Evolutionary conservation across 2,113 vertebrate genomes (phyloP).

Genomic region (Nothobranchius furzeri): DNA sequence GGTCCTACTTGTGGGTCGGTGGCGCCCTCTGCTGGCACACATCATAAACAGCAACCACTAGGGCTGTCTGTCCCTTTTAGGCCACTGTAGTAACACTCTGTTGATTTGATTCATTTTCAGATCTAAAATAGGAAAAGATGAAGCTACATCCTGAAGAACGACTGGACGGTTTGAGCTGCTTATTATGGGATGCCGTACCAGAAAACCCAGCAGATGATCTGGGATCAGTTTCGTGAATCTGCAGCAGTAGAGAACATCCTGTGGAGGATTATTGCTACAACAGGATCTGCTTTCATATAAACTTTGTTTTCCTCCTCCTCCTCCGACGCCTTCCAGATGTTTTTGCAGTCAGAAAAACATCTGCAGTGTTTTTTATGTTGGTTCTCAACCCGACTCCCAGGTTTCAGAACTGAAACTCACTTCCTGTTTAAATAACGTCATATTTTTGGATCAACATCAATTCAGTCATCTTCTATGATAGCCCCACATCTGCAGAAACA

Average conservation of each 20-base stretch:
- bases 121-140: too few relatives aligned
- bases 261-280: constrained; percentile 45
- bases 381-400: too few relatives aligned
- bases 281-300: constrained; percentile 40
- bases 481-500: constrained; percentile 14
- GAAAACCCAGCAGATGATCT: neutral
- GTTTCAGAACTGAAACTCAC: too few relatives aligned
- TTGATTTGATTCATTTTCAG: too few relatives aligned
- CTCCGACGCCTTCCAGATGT: constrained; percentile 25
- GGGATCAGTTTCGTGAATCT: neutral
- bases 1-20: neutral
- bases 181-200: too few relatives aligned
- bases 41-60: neutral
- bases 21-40: constrained; percentile 7
- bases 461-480: too few relatives aligned
- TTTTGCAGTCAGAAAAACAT: constrained; percentile 3
- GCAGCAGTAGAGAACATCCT: constrained; percentile 28
- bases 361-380: too few relatives aligned
- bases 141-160: too few relatives aligned
- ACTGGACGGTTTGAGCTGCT: neutral
- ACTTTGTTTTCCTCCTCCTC: constrained; percentile 16
- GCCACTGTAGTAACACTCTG: neutral
- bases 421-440: too few relatives aligned
- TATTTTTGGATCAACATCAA: too few relatives aligned
- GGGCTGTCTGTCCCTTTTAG: neutral